Conservation (phyloP, 2,888 invertebrate species). For the Agrenia bidenticulata region DNA sequence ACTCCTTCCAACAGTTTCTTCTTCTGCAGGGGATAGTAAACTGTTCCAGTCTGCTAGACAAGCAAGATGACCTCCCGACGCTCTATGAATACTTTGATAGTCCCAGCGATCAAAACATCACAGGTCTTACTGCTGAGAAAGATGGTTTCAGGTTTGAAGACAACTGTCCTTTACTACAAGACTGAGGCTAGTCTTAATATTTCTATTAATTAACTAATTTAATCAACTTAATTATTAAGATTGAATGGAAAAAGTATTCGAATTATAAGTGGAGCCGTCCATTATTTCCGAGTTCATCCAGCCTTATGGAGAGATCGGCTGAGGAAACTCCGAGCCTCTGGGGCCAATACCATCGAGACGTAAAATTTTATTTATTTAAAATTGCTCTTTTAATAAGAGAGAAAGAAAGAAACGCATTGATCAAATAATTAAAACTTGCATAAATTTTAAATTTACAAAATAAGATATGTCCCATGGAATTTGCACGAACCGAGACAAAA, state of each 20-base stretch:
- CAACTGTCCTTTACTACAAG: too few species aligned
- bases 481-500: conserved; percentile 57
- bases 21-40: too few species aligned
- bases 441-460: conserved; percentile 6
- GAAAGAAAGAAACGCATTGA: too few species aligned
- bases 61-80: conserved; percentile 53
- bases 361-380: neutral
- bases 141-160: conserved; percentile 55
- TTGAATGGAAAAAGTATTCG: conserved; percentile 58
- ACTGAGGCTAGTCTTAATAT: too few species aligned
- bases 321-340: conserved; percentile 59
- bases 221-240: too few species aligned
- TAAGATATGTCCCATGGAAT: conserved; percentile 56
- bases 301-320: conserved; percentile 60
- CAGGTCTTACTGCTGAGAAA: conserved; percentile 54
- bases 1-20: too few species aligned
- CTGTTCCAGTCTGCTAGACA: neutral
- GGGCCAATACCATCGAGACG: conserved; percentile 57
- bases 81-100: conserved; percentile 58
- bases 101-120: conserved; percentile 55
- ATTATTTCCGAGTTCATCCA: conserved; percentile 60
- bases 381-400: neutral
- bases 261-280: conserved; percentile 61
- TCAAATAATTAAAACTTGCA: too few species aligned
- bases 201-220: too few species aligned